Conservation (phyloP, 2,113 vertebrate species). For the Ginglymostoma cirratum region DNA sequence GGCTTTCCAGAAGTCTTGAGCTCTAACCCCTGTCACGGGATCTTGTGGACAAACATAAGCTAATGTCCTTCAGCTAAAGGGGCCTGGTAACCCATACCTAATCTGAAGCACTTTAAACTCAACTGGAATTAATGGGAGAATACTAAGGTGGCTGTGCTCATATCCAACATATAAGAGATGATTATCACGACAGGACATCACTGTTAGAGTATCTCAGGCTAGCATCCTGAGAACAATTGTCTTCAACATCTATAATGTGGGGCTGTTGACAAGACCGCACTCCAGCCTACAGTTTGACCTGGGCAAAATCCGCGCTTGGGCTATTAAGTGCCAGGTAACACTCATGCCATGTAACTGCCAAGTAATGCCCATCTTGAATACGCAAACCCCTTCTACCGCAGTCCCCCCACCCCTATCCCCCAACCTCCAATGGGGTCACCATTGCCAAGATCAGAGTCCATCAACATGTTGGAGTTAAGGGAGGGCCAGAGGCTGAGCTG, state of each 20-base stretch:
- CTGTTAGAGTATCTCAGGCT: background rate
- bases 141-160: too few relatives aligned
- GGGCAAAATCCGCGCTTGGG: too few relatives aligned
- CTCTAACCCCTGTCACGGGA: background rate
- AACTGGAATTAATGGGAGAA: too few relatives aligned
- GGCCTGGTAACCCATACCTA: background rate
- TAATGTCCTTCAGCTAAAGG: background rate
- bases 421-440: background rate
- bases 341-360: background rate
- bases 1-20: background rate
- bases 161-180: background rate
- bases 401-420: too few relatives aligned
- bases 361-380: background rate
- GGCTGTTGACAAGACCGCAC: background rate
- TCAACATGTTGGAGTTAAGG: background rate
- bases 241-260: background rate
- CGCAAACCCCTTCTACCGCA: background rate
- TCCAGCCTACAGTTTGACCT: too few relatives aligned
- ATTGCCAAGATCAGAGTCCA: background rate
- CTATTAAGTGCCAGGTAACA: too few relatives aligned
- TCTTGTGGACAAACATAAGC: background rate
- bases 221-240: background rate
- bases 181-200: background rate
- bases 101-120: background rate
- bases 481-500: background rate